Evolutionary conservation across 2,888 invertebrate genomes (phyloP).

Genomic region (Pegoplata infirma): DNA sequence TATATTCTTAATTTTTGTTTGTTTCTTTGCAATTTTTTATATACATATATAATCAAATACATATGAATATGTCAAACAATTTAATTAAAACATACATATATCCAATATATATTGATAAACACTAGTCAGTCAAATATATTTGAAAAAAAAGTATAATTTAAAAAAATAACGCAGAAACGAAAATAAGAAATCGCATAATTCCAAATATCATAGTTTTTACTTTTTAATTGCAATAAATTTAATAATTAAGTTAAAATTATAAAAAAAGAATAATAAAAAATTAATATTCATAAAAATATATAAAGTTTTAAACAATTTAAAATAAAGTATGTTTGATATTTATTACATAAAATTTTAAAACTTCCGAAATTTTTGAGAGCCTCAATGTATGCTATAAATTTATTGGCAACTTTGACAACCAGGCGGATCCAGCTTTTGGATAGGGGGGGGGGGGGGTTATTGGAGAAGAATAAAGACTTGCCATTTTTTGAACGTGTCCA

Average conservation of each 20-base stretch:
- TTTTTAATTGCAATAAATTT: constrained; percentile 37
- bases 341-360: too few species aligned
- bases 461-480: too few species aligned
- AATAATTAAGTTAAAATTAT: constrained; percentile 12
- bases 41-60: constrained; percentile 22
- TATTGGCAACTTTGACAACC: too few species aligned
- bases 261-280: constrained; percentile 22
- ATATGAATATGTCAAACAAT: constrained; percentile 24
- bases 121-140: constrained; percentile 57
- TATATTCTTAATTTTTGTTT: constrained; percentile 14
- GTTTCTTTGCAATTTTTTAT: constrained; percentile 27
- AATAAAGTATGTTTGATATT: neutral
- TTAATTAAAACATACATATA: constrained; percentile 26
- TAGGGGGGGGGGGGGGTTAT: too few species aligned
- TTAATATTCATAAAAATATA: constrained; percentile 43
- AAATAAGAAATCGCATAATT: constrained; percentile 42
- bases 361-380: too few species aligned
- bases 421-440: too few species aligned
- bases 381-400: too few species aligned
- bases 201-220: constrained; percentile 62
- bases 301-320: constrained; percentile 19
- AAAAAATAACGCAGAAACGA: neutral
- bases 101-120: constrained; percentile 37
- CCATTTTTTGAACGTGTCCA: too few species aligned
- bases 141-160: constrained; percentile 32